phyloP scores from a whole-genome alignment of 2,113 vertebrate species.

The Cichladusa arquata region DNA sequence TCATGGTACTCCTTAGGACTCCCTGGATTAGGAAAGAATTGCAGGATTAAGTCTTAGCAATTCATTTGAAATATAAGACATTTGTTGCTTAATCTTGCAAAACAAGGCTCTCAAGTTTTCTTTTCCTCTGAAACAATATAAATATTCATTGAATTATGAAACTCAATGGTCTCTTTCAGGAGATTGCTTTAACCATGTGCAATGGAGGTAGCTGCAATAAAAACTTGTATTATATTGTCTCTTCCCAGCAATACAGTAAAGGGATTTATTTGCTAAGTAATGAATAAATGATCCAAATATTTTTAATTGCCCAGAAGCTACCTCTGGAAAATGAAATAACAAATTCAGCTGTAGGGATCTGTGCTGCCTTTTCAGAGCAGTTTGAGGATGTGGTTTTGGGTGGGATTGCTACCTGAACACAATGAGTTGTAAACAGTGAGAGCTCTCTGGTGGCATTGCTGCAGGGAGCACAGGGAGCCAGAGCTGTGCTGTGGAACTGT shows the following conservation, averaged over 20 bases:
- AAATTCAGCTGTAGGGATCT: not conserved
- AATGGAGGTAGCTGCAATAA: not conserved
- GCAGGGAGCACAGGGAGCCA: not conserved
- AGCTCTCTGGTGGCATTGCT: not conserved
- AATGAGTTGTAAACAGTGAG: rapidly evolving
- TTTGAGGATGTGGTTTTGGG: not conserved
- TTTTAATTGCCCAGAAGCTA: not conserved
- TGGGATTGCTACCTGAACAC: not conserved
- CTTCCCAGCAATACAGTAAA: not conserved
- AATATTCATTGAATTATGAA: constrained; percentile 23
- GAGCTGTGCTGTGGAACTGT: not conserved
- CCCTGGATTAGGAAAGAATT: constrained; percentile 28
- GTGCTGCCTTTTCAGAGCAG: not conserved
- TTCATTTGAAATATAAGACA: constrained; percentile 57
- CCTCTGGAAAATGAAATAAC: not conserved
- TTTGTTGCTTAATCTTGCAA: constrained; percentile 58
- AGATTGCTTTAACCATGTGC: not conserved
- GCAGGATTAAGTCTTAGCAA: constrained; percentile 42
- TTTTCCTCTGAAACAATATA: constrained; percentile 30
- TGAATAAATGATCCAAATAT: not conserved
- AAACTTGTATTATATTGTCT: not conserved
- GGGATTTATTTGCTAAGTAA: not conserved
- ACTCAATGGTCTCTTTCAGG: constrained; percentile 22
- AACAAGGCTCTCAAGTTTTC: constrained; percentile 42
- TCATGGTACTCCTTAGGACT: constrained; percentile 19